Percentiles rank a stretch among this genome's conserved stretches.
phyloP scores from a whole-genome alignment of 2,797 vertebrate genomes.

The Hylomyscus alleni region DNA sequence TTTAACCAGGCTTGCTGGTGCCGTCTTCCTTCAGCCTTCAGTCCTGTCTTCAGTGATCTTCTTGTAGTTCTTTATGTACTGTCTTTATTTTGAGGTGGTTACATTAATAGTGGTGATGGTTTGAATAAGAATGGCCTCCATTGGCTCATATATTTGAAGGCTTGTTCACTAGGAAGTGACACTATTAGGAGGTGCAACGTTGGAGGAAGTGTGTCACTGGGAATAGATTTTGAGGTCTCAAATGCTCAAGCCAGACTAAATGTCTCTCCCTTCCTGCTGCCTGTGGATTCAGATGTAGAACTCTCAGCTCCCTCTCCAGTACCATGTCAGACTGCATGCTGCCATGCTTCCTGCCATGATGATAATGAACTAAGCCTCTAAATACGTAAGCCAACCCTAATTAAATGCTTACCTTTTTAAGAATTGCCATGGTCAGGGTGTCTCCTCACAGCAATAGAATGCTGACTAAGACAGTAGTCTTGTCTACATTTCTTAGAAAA shows the following conservation, averaged over 20 bases:
- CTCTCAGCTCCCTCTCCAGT: neutral
- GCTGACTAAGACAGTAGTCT: neutral
- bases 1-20: neutral
- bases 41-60: neutral
- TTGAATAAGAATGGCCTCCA: neutral
- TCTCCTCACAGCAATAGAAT: neutral
- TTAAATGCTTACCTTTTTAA: neutral
- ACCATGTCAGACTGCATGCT: no score
- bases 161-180: neutral
- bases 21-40: neutral
- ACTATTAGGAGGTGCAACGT: neutral
- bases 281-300: neutral
- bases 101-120: neutral
- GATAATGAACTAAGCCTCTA: neutral
- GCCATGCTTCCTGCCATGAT: neutral
- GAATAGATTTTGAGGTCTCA: neutral
- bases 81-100: neutral
- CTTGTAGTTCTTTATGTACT: neutral
- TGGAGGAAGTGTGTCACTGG: neutral
- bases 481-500: conserved; percentile 36
- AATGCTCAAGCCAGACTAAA: neutral
- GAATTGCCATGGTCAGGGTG: neutral
- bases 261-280: neutral
- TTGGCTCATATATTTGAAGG: neutral
- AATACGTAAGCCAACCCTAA: neutral